Base-by-base conservation (phyloP, 2,113 vertebrate species). In the Leiothrix lutea region DNA sequence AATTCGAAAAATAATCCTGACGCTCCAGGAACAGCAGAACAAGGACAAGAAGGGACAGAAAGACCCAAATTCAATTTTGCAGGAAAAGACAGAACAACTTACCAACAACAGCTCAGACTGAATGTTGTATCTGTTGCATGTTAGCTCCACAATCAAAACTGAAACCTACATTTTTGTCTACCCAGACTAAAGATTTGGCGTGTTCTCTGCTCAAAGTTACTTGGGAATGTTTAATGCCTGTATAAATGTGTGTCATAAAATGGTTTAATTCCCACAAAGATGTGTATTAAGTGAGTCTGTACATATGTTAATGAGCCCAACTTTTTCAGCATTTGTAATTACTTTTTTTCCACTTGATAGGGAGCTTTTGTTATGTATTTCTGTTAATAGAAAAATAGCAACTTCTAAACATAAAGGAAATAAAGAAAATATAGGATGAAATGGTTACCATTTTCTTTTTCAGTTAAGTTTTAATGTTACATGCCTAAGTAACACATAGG, bases 251-350 rank as follows among this genome's bases (percentile, higher is more conserved):
- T 98, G 95, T 97, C 96, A 97, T 98, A 97, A 93, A 97, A 95
- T 85, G 88, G 94, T 98, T 96, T 97, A 88, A 97, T 97, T 98
- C 97, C 98, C 98, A 95, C 94, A 94, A 91, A 97, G 97, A 91
- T 97, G 94, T 98, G 97, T 99, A 98, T 98, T 96, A 98, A 98
- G 96, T 90, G 92, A 98, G 96, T 96, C 91, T 99, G 99, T 99
- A 99, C 98, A 99, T 99, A 99, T 95, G 98, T 98, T 98, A 98
- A 98, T 98, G 97, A 98, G 97, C 98, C 97, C 98, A 98, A 98
- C 98, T 98, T 98, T 98, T 98, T 97, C 98, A 99, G 98, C 98
- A 98, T 99, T 99, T 99, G 98, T 99, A 99, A 99, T 98, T 98
- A 97, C 97, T 98, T 96, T 95, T 92, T 98, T 98, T 98, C 98